Conservation (phyloP, 2,113 vertebrate species). For the Orthonyx spaldingii region DNA sequence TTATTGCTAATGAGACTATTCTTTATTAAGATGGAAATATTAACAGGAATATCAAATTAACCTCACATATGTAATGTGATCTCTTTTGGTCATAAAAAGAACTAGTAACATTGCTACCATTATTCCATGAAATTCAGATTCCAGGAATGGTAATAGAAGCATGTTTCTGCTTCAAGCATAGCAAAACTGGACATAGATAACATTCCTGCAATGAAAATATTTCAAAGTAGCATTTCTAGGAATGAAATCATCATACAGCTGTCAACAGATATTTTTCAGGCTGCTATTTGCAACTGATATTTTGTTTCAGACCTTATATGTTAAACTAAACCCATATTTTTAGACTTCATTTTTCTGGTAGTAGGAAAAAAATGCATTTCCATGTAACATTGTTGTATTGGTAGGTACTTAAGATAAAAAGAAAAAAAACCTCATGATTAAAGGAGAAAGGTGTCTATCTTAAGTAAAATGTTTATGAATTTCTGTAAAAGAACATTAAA, state of each 20-base stretch:
- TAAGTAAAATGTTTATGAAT: not conserved
- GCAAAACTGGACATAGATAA: not conserved
- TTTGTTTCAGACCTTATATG: not conserved
- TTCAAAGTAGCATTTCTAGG: not conserved
- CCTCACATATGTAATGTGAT: not conserved
- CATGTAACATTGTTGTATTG: not conserved
- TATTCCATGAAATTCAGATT: not conserved
- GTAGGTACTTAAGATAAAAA: not conserved
- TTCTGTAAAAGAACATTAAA: not conserved
- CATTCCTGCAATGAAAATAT: not conserved
- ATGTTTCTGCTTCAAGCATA: not conserved
- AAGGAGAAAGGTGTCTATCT: not conserved
- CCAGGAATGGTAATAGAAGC: not conserved
- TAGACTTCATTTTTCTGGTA: not conserved
- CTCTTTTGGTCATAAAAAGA: not conserved
- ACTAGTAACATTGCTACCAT: not conserved
- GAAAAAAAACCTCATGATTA: not conserved
- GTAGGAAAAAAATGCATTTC: not conserved
- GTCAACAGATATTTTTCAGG: not conserved
- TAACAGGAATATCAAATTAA: not conserved
- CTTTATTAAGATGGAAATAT: not conserved
- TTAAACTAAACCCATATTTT: not conserved
- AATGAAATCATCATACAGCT: not conserved
- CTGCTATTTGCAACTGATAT: not conserved
- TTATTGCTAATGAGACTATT: not conserved